Evolutionary conservation across 2,113 vertebrate species (phyloP), one percentile per base, ranked within the genome.

Genomic region (Arothron firmamentum): DNA sequence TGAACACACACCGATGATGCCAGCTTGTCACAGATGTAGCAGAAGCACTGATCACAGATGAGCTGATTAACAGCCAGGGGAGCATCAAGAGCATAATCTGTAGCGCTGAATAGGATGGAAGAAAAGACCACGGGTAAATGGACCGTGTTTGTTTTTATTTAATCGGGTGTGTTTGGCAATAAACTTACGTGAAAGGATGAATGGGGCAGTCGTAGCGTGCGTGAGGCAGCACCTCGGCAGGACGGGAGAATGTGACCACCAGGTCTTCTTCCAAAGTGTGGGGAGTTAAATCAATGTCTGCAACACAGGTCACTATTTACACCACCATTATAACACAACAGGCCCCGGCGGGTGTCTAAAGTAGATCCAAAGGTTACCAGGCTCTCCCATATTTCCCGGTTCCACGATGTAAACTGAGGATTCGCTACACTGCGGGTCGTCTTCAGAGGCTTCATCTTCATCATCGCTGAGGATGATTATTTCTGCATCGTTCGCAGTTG

Each of bases 1-100:
- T 38, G n/a, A 51, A 38, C 18, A 79, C 69, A 5, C 65, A 94
- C 94, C 89, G 75, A 70, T 0, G 90, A 89, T 7, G 91, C 92
- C 5, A 76, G 82, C 0, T 91, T 92, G 72, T 94, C 92, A 25
- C 94, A 95, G 62, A 95, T 64, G 46, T 93, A 95, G 79, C 94
- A 95, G 82, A 91, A 94, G 74, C 94, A 95, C 79, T 95, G 88
- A 0, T 86, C 72, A 58, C 94, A 94, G 1, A 84, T 54, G 1
- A 83, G 84, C 0, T 78, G 72, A 4, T 95, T 95, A 1, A n/a
- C 34, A 2, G 68, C 80, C 0, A 89, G 53, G 1, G 93, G 89
- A 2, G n/a, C 67, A 0, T 58, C 64, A 0, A 53, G 48, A 0
- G 91, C 88, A 17, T 67, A 41, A 9, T 94, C 92, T 1, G 52